Evolutionary conservation across 2,113 vertebrate species (phyloP).

Genomic region (Gobius niger): DNA sequence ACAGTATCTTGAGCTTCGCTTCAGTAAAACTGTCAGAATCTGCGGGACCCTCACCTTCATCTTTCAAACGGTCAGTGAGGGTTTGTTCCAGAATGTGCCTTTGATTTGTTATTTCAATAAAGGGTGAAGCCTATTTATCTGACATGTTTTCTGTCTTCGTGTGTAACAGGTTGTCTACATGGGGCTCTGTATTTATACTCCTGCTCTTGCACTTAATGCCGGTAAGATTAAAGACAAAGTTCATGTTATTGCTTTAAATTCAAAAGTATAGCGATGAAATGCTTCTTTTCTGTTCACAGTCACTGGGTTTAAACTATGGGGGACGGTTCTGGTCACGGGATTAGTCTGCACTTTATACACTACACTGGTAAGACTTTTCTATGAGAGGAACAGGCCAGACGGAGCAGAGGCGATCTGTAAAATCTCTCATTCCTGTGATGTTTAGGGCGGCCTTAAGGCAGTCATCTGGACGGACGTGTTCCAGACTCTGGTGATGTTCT

Average conservation of each 20-base stretch:
- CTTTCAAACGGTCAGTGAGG: constrained; percentile 87
- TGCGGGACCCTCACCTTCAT: constrained; percentile 92
- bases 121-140: background rate
- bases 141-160: background rate
- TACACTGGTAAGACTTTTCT: constrained; percentile 77
- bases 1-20: constrained; percentile 94
- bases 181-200: constrained; percentile 87
- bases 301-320: constrained; percentile 91
- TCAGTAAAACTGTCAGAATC: constrained; percentile 85
- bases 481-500: constrained; percentile 87
- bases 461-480: constrained; percentile 91
- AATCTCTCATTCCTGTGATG: background rate
- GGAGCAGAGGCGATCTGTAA: background rate
- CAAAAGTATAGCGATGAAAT: background rate
- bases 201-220: constrained; percentile 86
- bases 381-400: background rate
- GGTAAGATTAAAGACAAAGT: constrained; percentile 62
- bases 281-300: constrained; percentile 71
- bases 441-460: constrained; percentile 86
- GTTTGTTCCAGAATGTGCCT: too few relatives aligned
- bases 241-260: background rate
- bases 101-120: background rate
- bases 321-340: constrained; percentile 84
- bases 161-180: constrained; percentile 87
- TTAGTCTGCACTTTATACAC: constrained; percentile 90